A percentile compares a stretch with the other conserved stretches of the same genome.
These are phyloP conservation scores for Harpagifer antarcticus DNA, from an alignment of 2,797 vertebrate genomes.

Conservation along the genomic window DNA sequence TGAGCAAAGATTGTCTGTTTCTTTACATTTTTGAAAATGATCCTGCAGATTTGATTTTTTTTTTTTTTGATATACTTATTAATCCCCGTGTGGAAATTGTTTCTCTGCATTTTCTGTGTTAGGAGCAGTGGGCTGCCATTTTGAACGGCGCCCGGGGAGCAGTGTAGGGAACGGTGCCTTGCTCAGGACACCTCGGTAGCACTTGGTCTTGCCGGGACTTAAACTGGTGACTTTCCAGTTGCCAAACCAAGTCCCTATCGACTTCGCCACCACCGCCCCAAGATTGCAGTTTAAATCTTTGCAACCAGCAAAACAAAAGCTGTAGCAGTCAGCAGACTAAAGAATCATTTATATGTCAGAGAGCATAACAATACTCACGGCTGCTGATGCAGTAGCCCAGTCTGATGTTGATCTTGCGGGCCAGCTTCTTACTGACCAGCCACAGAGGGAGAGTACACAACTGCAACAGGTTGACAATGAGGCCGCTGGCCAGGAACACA, in stretches of 20 bases:
- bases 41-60: not conserved
- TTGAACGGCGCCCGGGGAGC: too few species aligned
- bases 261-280: too few species aligned
- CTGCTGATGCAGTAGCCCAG: constrained; percentile 93
- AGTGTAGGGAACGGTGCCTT: too few species aligned
- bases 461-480: constrained; percentile 93
- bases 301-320: not conserved
- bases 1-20: not conserved
- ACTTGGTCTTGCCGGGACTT: too few species aligned
- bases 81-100: too few species aligned
- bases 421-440: constrained; percentile 92
- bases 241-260: too few species aligned
- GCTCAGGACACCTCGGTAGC: too few species aligned
- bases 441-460: constrained; percentile 91
- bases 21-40: not conserved
- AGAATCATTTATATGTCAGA: not conserved
- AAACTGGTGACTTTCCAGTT: too few species aligned
- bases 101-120: too few species aligned
- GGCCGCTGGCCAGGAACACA: constrained; percentile 93
- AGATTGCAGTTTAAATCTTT: not conserved
- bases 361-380: constrained; percentile 86
- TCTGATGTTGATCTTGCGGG: constrained; percentile 92
- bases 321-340: not conserved
- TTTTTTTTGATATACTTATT: too few species aligned
- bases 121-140: too few species aligned